phyloP scores from a whole-genome alignment of 35 echinoderm and acorn worm species.

The Anneissia japonica region DNA sequence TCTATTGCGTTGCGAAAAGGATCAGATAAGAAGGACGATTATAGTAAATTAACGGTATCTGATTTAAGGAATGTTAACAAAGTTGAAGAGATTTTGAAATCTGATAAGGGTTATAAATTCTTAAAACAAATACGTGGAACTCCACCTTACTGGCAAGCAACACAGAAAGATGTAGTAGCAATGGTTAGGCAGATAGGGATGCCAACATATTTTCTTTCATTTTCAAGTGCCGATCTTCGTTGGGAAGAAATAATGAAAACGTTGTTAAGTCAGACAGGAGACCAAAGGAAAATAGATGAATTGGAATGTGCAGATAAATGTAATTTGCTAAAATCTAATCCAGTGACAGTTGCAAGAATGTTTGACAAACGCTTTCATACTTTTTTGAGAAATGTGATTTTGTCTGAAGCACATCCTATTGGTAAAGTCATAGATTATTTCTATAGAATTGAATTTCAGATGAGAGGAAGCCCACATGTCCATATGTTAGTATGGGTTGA shows the following conservation, averaged over 20 bases:
- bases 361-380: conserved; percentile 55
- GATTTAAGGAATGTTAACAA: conserved; percentile 29
- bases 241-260: conserved; percentile 53
- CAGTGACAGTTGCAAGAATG: conserved; percentile 67
- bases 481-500: conserved; percentile 50
- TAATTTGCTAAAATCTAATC: conserved; percentile 32
- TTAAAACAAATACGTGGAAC: conserved; percentile 62
- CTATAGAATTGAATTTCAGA: conserved; percentile 60
- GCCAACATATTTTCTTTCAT: conserved; percentile 56
- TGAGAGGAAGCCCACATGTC: conserved; percentile 38
- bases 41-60: conserved; percentile 1
- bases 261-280: conserved; percentile 24
- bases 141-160: conserved; percentile 60
- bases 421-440: conserved; percentile 54
- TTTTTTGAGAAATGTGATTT: conserved; percentile 49
- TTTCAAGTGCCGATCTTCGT: conserved; percentile 56
- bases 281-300: conserved; percentile 13
- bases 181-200: conserved; percentile 65
- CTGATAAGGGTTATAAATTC: conserved; percentile 61
- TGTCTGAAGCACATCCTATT: conserved; percentile 31
- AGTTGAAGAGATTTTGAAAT: conserved; percentile 42
- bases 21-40: not conserved
- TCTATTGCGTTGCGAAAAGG: conserved; percentile 65
- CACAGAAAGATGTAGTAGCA: conserved; percentile 46
- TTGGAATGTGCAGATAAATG: conserved; percentile 56